phyloP scores from a whole-genome alignment of 2,888 invertebrate genomes.

The Eledone cirrhosa region DNA sequence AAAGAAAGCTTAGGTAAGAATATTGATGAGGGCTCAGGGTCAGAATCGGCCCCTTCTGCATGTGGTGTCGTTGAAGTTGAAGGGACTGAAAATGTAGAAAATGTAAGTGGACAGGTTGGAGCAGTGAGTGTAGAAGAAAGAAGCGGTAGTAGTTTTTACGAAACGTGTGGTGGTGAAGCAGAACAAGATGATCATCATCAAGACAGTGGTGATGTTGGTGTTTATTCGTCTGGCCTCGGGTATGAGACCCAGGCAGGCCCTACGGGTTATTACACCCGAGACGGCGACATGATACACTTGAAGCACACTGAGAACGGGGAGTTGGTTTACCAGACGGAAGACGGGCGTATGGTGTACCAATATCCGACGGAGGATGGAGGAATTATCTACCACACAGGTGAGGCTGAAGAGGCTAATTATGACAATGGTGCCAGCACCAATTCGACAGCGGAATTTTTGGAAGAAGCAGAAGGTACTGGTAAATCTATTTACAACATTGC shows the following conservation, averaged over 20 bases:
- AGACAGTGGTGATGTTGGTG: too few species aligned
- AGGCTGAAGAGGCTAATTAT: not conserved
- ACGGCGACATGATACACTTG: slow-evolving; percentile 11
- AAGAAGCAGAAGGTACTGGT: too few species aligned
- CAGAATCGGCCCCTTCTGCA: not conserved
- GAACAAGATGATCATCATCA: too few species aligned
- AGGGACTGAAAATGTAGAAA: too few species aligned
- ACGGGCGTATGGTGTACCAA: not conserved
- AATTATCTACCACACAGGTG: not conserved
- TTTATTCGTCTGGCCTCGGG: slow-evolving; percentile 28
- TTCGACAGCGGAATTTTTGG: not conserved
- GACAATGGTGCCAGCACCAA: not conserved
- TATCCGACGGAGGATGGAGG: not conserved
- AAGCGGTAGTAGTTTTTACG: too few species aligned
- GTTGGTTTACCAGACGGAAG: slow-evolving; percentile 15
- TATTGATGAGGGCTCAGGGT: not conserved
- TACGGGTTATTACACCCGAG: not conserved
- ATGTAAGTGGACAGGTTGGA: too few species aligned
- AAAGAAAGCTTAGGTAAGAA: not conserved
- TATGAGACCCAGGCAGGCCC: slow-evolving; percentile 28
- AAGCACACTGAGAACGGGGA: not conserved
- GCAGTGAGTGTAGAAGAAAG: too few species aligned
- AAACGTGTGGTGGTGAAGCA: too few species aligned
- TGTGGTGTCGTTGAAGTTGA: not conserved
- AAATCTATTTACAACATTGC: too few species aligned